Conservation (phyloP, 2,888 invertebrate species). For the Lepeophtheirus nordmannii region DNA sequence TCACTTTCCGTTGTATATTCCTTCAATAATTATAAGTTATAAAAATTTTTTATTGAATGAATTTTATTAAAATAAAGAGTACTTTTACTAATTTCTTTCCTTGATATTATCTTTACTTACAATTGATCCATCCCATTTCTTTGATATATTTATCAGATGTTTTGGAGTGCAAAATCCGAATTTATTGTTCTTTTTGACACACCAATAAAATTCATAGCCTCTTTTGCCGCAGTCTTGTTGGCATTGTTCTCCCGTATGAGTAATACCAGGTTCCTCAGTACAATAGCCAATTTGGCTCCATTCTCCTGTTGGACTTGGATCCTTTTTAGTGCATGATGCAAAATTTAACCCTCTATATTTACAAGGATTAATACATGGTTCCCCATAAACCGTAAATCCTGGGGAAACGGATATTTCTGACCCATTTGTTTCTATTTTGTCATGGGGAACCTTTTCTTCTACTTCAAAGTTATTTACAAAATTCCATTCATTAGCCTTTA, state of each 20-base stretch:
- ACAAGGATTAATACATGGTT: not conserved
- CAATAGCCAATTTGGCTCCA: slow-evolving; percentile 1
- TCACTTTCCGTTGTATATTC: too few species aligned
- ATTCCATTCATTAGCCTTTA: not conserved
- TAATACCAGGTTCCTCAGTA: not conserved
- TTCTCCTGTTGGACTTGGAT: not conserved
- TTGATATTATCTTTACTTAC: too few species aligned
- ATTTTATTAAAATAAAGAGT: too few species aligned
- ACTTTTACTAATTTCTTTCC: too few species aligned
- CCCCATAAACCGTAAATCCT: not conserved
- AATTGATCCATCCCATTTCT: too few species aligned
- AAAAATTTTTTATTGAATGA: too few species aligned
- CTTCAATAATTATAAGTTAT: too few species aligned
- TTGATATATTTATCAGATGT: too few species aligned
- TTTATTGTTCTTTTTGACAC: not conserved
- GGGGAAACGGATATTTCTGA: too few species aligned
- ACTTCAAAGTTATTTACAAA: not conserved
- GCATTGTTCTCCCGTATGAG: not conserved
- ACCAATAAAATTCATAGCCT: not conserved
- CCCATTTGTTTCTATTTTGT: too few species aligned
- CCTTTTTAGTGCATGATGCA: not conserved
- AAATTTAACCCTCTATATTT: not conserved
- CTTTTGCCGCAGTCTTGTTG: not conserved
- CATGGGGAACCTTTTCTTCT: not conserved
- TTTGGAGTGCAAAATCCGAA: not conserved